These are phyloP conservation scores for Jordanella pulchra DNA, from an alignment of 2,797 vertebrate genomes.

Conservation along the genomic window DNA sequence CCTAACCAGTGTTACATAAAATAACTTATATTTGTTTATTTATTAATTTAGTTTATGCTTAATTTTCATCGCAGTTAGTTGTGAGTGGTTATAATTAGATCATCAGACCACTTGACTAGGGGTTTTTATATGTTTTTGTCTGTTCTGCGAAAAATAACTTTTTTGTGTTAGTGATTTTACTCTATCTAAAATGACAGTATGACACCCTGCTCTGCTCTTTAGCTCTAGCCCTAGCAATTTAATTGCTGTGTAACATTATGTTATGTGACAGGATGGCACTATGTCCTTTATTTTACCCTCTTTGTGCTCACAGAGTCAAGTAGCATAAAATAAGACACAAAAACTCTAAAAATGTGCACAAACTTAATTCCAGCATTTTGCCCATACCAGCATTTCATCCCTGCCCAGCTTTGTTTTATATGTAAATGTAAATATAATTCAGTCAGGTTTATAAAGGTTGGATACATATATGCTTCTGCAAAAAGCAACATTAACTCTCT, in stretches of 20 bases:
- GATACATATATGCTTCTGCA: not conserved
- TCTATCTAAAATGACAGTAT: not conserved
- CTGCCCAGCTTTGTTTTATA: not conserved
- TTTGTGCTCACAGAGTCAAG: not conserved
- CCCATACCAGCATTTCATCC: conserved; percentile 21
- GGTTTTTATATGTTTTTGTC: not conserved
- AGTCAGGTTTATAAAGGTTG: conserved; percentile 14
- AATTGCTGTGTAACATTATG: not conserved
- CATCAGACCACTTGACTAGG: not conserved
- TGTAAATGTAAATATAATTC: conserved; percentile 11
- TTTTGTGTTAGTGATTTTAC: not conserved
- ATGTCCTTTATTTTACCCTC: conserved; percentile 1
- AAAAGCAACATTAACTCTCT: not conserved
- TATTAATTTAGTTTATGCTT: not conserved
- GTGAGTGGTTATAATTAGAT: not conserved
- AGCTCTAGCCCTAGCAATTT: not conserved
- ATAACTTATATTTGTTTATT: not conserved
- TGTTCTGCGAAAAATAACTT: not conserved
- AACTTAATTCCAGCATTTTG: not conserved
- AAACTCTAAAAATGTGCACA: not conserved
- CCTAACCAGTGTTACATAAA: not conserved
- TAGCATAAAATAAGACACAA: not conserved
- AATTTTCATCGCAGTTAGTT: not conserved
- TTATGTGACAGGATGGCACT: not conserved
- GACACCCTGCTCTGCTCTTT: not conserved